phyloP scores from a whole-genome alignment of 2,888 invertebrate species.

The Tiliacea aurago region DNA sequence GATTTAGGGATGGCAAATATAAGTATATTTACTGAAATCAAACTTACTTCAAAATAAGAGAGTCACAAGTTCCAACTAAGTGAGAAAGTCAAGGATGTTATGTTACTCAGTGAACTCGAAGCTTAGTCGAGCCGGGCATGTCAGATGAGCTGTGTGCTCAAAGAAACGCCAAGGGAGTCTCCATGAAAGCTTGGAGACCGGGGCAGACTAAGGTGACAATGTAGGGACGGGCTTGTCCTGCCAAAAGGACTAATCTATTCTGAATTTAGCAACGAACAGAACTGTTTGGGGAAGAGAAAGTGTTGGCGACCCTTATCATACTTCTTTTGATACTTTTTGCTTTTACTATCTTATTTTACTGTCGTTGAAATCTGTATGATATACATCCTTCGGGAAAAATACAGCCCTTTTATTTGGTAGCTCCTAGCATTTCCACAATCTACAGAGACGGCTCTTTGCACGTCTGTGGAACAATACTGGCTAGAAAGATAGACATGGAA shows the following conservation, averaged over 20 bases:
- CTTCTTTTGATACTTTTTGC: background rate
- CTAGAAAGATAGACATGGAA: background rate
- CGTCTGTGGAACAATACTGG: background rate
- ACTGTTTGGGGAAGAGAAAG: background rate
- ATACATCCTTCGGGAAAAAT: background rate
- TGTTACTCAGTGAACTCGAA: background rate
- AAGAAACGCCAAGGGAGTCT: background rate
- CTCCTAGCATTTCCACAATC: background rate
- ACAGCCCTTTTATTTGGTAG: too few relatives aligned
- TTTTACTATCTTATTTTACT: too few relatives aligned
- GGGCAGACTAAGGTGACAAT: background rate
- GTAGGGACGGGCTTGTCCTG: background rate
- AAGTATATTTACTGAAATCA: background rate
- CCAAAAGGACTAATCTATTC: background rate
- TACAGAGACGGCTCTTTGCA: background rate
- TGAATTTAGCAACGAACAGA: background rate
- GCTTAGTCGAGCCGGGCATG: too few relatives aligned
- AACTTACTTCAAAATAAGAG: background rate
- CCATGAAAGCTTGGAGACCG: background rate
- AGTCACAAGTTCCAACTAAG: background rate
- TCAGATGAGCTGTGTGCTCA: background rate
- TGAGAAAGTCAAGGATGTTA: background rate
- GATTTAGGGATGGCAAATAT: slow-evolving; percentile 13
- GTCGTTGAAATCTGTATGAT: too few relatives aligned
- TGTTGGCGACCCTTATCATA: background rate